These are phyloP conservation scores for Copsychus sechellarum DNA, from an alignment of 2,113 vertebrate species.

Conservation along the genomic window DNA sequence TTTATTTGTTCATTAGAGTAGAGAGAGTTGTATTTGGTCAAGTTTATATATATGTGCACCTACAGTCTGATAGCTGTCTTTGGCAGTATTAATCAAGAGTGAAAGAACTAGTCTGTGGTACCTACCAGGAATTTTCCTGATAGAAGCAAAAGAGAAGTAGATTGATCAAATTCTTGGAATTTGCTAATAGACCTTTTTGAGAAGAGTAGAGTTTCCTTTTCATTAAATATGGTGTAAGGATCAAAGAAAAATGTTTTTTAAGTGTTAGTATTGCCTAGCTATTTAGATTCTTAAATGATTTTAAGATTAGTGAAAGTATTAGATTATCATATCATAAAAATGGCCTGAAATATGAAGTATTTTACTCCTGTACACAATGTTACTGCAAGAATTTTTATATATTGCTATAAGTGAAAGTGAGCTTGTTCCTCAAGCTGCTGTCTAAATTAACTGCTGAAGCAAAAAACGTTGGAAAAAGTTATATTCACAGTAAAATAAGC, in stretches of 20 bases:
- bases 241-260: not conserved
- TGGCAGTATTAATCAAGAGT: not conserved
- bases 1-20: not conserved
- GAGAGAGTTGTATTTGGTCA: not conserved
- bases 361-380: not conserved
- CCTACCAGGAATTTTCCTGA: not conserved
- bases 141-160: not conserved
- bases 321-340: not conserved
- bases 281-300: not conserved
- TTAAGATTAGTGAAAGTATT: not conserved
- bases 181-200: not conserved
- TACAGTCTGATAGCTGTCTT: not conserved
- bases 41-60: fast-evolving
- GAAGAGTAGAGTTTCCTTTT: not conserved
- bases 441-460: not conserved
- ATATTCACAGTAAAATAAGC: not conserved
- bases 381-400: not conserved
- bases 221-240: not conserved
- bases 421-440: not conserved
- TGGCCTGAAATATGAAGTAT: not conserved
- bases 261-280: not conserved
- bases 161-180: not conserved
- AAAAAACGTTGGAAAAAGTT: not conserved
- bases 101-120: not conserved
- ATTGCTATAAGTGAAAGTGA: not conserved